Conservation (phyloP, 2,113 vertebrate genomes). For the Apodemus speciosus region DNA sequence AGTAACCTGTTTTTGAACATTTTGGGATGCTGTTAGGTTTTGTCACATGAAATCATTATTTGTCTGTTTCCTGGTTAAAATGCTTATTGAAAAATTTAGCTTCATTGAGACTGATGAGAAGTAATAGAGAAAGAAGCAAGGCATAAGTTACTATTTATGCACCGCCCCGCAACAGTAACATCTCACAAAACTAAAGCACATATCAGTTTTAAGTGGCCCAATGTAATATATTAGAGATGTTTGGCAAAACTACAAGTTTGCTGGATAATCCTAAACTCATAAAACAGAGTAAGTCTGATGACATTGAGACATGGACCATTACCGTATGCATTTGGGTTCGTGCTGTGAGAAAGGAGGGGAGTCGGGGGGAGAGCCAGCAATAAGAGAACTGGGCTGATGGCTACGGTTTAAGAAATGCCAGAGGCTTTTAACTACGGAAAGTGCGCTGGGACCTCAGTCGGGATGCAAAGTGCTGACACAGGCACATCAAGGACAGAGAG, state of each 20-base stretch:
- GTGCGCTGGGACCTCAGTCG: not conserved
- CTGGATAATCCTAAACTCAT: not conserved
- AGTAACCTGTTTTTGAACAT: not conserved
- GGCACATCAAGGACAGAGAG: not conserved
- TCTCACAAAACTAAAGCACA: slow-evolving; percentile 12
- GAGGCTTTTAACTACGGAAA: not conserved
- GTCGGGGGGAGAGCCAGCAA: not conserved
- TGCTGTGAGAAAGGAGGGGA: not conserved
- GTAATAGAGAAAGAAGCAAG: not conserved
- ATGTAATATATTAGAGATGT: slow-evolving; percentile 1
- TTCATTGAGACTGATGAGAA: not conserved
- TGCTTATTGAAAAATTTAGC: not conserved
- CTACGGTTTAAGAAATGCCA: not conserved
- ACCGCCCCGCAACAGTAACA: not conserved
- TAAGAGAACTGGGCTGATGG: not conserved
- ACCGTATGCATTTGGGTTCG: not conserved
- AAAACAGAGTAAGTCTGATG: slow-evolving; percentile 26
- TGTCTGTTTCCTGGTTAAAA: not conserved
- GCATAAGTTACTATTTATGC: not conserved
- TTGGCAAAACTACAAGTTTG: slow-evolving; percentile 6
- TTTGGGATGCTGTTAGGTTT: not conserved
- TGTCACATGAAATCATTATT: not conserved
- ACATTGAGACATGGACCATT: slow-evolving; percentile 10
- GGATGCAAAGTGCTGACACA: not conserved
- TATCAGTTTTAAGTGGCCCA: slow-evolving; percentile 30